Evolutionary conservation across 2,797 vertebrate genomes (phyloP), one percentile per base, ranked within the genome.

Genomic region (Setipinna tenuifilis): DNA sequence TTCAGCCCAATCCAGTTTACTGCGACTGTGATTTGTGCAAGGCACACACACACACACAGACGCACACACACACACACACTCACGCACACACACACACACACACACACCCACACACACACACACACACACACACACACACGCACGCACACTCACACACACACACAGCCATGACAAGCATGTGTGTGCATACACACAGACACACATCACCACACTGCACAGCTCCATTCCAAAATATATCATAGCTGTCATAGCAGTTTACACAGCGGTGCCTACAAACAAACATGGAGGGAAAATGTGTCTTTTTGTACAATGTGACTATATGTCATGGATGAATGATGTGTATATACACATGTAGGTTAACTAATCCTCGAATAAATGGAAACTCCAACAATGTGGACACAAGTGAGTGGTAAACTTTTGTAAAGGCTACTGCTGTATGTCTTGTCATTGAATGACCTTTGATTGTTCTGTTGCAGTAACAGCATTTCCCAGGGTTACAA

Each of bases 1-100:
- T 87, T 89, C 90, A 87, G 88, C 87, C 82, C 86, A 85, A 83
- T 87, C 89, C 81, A 87, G 89, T 91, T 91, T 85, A 88, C 65
- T 85, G 65, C 35, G 25, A 81, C 86, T 12, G 83, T 86, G 89
- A 90, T 88, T 90, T 86, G 83, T 87, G 41, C 68, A 82, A 48
- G 16, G 65, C 59, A 65, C 41, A 6, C 7, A 31, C 50, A 62
- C 28, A 41, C 82, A 46, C 21, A 59, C 82, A 44, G 59, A 41
- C n/a, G 83, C 35, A 44, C 58, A 62, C 12, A 3, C n/a, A n/a
- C n/a, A 4, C 14, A 83, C 82, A 41, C 25, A 17, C 44, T 7
- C 82, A 87, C 83, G 44, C 28, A 82, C 82, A 41, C 31, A 28
- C 61, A 59, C 80, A 59, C 62, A 65, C 62, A 28, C 62, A 68